Base-by-base conservation (phyloP, 2,797 vertebrate species). In the Chaunax sp. region DNA sequence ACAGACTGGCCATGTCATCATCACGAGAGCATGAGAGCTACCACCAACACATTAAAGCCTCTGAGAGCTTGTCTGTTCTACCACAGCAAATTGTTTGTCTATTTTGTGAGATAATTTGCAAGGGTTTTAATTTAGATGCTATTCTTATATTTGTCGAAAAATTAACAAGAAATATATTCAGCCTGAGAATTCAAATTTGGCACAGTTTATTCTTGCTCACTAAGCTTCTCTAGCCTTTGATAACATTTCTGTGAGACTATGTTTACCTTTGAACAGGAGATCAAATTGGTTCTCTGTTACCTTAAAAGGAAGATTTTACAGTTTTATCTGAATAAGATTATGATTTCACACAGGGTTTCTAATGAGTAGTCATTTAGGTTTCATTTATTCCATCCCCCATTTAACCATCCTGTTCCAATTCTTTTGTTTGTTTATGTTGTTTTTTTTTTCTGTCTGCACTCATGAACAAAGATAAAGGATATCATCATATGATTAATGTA, bases 231-330 rank as follows among this genome's bases (percentile, higher is more conserved):
- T 64, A 75, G 71, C 57, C 82, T 89, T 85, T 92, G 84, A 90
- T 90, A 82, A 62, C 70, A 58, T 87, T 77, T 85, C 87, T 88
- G 69, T 66, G 83, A 86, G 87, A 83, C 70, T 37, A 62, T 85
- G 86, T 90, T 93, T 90, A 89, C 85, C 80, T 92, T 90, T 92
- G 65, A 86, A 77, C 83, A 41, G 60, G 68, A 86, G 83, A 92
- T 91, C 90, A 92, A 92, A 94, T 93, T 91, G 90, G 83, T 90
- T 93, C 90, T 86, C 83, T 83, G 89, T 91, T 86, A 91, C 82
- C 88, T 89, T 89, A 89, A 89, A 93, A 88, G 85, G 77, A 83
- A 78, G 83, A 74, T 87, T 87, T 90, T 81, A 87, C 87, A 87
- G 87, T 93, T 92, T 92, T 71, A 86, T 85, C 82, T 83, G 82